These are phyloP conservation scores for Porites lutea DNA, from an alignment of 64 coral and sea anemone species.

Conservation along the genomic window DNA sequence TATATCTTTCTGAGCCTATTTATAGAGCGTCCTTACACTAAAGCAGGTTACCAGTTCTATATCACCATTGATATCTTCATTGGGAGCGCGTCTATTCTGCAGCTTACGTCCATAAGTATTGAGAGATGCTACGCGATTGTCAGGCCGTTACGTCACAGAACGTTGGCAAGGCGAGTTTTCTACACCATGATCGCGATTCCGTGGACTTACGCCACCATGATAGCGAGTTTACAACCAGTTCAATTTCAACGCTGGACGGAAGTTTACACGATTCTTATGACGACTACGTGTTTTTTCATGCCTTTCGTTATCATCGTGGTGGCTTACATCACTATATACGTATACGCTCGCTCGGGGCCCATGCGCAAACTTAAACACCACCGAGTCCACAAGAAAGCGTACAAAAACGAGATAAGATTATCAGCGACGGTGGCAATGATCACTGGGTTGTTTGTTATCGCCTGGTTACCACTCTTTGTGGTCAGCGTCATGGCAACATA, in stretches of 20 bases:
- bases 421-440: conserved; percentile 71
- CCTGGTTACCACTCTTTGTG: conserved; percentile 72
- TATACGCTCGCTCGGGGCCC: conserved; percentile 34
- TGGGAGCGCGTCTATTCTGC: conserved; percentile 89
- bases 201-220: conserved; percentile 76
- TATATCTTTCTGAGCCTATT: conserved; percentile 62
- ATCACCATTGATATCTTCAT: conserved; percentile 90
- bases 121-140: conserved; percentile 92
- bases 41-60: conserved; percentile 67
- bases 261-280: conserved; percentile 79
- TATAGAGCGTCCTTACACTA: conserved; percentile 12
- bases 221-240: conserved; percentile 70
- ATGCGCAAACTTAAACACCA: conserved; percentile 13
- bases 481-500: conserved; percentile 58
- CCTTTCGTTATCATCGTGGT: conserved; percentile 78
- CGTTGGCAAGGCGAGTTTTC: conserved; percentile 59
- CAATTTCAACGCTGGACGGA: conserved; percentile 52
- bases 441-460: conserved; percentile 62
- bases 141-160: conserved; percentile 77
- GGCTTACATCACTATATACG: conserved; percentile 70
- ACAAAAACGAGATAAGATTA: conserved; percentile 57
- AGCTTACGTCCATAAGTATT: conserved; percentile 84
- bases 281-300: conserved; percentile 67
- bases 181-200: conserved; percentile 71
- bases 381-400: conserved; percentile 40